These are phyloP conservation scores for Proterorhinus semilunaris DNA, from an alignment of 2,113 vertebrate species.

Conservation along the genomic window DNA sequence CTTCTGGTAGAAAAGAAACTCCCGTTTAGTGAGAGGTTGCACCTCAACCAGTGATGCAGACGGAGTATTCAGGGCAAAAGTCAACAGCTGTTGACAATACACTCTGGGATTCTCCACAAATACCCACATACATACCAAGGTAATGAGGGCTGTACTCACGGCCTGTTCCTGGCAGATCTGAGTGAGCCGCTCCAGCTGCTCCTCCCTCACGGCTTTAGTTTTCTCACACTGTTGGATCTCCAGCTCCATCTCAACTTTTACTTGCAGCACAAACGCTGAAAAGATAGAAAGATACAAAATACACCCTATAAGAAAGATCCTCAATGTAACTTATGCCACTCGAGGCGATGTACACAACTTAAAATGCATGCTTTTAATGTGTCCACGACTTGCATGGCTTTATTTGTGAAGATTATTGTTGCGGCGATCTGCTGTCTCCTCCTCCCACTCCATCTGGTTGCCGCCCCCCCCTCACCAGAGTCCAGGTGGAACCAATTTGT, in stretches of 20 bases:
- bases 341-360: too few relatives aligned
- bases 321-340: background rate
- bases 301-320: too few relatives aligned
- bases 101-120: background rate
- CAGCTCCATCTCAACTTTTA: conserved; percentile 97
- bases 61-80: background rate
- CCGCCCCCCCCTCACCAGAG: too few relatives aligned
- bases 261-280: conserved; percentile 90
- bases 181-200: conserved; percentile 96
- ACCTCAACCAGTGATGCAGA: background rate
- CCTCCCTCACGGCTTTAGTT: conserved; percentile 92
- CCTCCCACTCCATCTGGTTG: too few relatives aligned
- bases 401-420: too few relatives aligned
- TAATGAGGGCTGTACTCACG: conserved; percentile 73
- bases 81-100: background rate
- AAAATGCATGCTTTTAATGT: too few relatives aligned
- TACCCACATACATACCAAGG: conserved; percentile 3
- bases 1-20: conserved; percentile 38
- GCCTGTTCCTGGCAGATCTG: conserved; percentile 99
- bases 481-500: too few relatives aligned
- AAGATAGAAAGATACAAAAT: background rate
- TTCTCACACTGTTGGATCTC: conserved; percentile 97
- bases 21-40: conserved; percentile 7
- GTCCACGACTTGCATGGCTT: too few relatives aligned
- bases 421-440: too few relatives aligned